Conservation (phyloP, 2,797 vertebrate genomes). For the Pseudomugil tenellus region DNA sequence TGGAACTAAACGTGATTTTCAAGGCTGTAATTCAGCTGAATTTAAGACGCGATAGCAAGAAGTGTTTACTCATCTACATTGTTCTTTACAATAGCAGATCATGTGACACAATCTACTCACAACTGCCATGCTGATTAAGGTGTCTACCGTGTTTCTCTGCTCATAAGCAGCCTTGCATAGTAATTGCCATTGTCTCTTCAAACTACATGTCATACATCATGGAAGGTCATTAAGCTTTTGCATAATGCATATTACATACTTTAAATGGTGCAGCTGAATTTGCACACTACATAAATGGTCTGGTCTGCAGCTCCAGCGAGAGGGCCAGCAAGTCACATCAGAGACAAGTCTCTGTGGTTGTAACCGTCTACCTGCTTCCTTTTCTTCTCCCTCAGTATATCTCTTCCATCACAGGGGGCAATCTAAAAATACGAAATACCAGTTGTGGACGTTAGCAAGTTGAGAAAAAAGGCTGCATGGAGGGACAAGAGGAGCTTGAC, state of each 20-base stretch:
- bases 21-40: not conserved
- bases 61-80: not conserved
- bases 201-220: constrained; percentile 54
- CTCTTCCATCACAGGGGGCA: constrained; percentile 63
- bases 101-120: constrained; percentile 42
- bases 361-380: constrained; percentile 42
- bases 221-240: constrained; percentile 69
- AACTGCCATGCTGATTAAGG: constrained; percentile 35
- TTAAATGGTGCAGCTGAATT: constrained; percentile 55
- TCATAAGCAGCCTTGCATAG: constrained; percentile 57
- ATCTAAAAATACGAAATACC: constrained; percentile 73
- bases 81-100: constrained; percentile 48
- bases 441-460: constrained; percentile 65
- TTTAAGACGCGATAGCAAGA: not conserved
- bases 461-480: constrained; percentile 44
- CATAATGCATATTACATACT: constrained; percentile 64
- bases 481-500: constrained; percentile 66
- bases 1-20: not conserved
- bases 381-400: constrained; percentile 59
- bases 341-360: constrained; percentile 52
- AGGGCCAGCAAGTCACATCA: constrained; percentile 56
- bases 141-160: constrained; percentile 23
- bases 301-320: constrained; percentile 37
- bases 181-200: constrained; percentile 39
- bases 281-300: constrained; percentile 31